phyloP scores from a whole-genome alignment of 2,888 invertebrate species.

The Leucozona laternaria region DNA sequence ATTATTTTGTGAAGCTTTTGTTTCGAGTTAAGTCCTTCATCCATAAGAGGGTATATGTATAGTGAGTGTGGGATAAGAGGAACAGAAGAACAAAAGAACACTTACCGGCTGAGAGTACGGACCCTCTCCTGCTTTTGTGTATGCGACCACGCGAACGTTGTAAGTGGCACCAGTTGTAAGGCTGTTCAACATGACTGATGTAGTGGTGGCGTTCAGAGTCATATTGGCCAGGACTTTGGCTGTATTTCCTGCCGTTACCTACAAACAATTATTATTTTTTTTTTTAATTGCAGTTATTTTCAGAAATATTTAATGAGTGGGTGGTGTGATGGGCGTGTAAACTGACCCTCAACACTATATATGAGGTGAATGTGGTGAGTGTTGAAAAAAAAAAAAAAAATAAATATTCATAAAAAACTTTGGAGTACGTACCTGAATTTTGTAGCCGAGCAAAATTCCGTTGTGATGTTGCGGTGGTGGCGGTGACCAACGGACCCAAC shows the following conservation, averaged over 20 bases:
- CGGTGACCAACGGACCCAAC: constrained; percentile 92
- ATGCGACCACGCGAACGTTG: constrained; percentile 94
- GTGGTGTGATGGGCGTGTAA: constrained; percentile 43
- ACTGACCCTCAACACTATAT: constrained; percentile 44
- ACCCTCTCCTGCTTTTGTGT: constrained; percentile 94
- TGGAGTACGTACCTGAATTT: constrained; percentile 85
- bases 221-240: constrained; percentile 90
- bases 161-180: constrained; percentile 93
- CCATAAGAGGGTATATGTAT: not conserved
- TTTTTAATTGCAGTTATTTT: constrained; percentile 31
- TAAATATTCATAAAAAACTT: constrained; percentile 47
- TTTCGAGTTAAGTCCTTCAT: constrained; percentile 14
- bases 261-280: constrained; percentile 15
- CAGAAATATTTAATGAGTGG: constrained; percentile 62
- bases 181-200: constrained; percentile 95
- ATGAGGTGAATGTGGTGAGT: constrained; percentile 28
- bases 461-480: constrained; percentile 91
- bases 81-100: no score
- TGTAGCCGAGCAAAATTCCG: constrained; percentile 85
- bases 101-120: constrained; percentile 92
- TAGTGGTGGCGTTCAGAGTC: constrained; percentile 94
- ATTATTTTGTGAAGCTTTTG: constrained; percentile 40
- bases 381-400: not conserved
- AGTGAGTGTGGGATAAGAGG: constrained; percentile 5
- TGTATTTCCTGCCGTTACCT: constrained; percentile 84